Base-by-base conservation (phyloP, 2,797 vertebrate species). In the Bufotes viridis region DNA sequence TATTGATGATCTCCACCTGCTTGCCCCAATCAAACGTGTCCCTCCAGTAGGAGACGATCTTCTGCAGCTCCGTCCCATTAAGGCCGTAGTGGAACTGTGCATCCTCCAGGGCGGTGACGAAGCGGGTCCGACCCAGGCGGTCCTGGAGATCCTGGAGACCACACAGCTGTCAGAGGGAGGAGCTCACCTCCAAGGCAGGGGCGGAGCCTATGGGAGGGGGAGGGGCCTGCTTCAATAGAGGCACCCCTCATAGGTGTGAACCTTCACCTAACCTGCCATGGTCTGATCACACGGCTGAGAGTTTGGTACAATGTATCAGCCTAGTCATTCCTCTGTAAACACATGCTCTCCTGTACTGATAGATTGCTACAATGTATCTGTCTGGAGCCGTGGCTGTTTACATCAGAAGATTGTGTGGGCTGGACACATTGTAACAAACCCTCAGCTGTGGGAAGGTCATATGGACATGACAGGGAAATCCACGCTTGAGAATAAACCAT, bases 21-120 rank as follows among this genome's bases (percentile, higher is more conserved):
- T 96, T 96, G 75, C 81, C 93, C 97, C 97, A 98, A 92, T 98
- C 94, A 81, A 96, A 98, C 85, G 95, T 78, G 7, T 97, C 92
- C 91, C 95, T 96, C 97, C 97, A 98, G 72, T 97, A 97, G 78
- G 94, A 93, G 89, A 96, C 92, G 84, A 98, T 95, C 88, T 90
- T 95, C 92, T 12, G 93, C n/a, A 98, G 94, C 89, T 96, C 93
- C 78, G 67, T 91, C n/a, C 95, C 94, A 86, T 96, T 97, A 91
- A 98, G 96, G 61, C 97, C 97, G 0, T 98, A 98, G 10, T 97
- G 94, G 91, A 98, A 98, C 74, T 92, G 78, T 0, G 93, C 89
- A 18, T 95, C 94, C 82, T 97, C 96, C 82, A 97, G 90, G 0
- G 95, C 94, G 0, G 95, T 93, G 0, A 95, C 74, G 65, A 95